Percentiles rank a stretch among this genome's conserved stretches.
phyloP scores from a whole-genome alignment of 2,797 vertebrate species.

The Mallotus villosus region DNA sequence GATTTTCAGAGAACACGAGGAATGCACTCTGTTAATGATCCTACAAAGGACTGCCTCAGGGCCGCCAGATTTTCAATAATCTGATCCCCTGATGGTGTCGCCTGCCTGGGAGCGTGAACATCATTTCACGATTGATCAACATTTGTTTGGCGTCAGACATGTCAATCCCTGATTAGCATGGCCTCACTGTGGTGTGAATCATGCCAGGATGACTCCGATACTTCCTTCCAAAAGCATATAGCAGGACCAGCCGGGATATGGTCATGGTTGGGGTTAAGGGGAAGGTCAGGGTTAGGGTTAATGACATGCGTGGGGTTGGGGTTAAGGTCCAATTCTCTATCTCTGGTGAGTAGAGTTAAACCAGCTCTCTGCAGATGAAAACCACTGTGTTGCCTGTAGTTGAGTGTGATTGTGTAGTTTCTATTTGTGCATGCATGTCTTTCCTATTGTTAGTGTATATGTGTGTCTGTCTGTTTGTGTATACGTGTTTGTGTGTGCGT shows the following conservation, averaged over 20 bases:
- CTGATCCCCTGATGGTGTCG: not conserved
- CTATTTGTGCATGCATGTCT: not conserved
- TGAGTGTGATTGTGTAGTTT: not conserved
- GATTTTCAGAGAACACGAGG: constrained; percentile 23
- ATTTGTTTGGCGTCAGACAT: not conserved
- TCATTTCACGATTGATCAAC: not conserved
- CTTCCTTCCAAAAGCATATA: not conserved
- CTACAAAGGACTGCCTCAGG: not conserved
- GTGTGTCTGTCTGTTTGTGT: not conserved
- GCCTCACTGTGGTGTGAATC: not conserved
- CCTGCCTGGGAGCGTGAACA: not conserved
- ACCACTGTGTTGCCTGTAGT: not conserved
- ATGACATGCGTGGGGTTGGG: not conserved
- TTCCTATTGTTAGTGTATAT: not conserved
- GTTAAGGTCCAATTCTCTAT: not conserved
- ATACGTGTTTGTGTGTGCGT: not conserved
- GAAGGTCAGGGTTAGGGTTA: not conserved
- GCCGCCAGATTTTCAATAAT: not conserved
- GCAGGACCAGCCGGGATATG: not conserved
- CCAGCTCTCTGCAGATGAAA: no score
- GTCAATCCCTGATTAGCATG: not conserved
- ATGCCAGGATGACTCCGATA: not conserved
- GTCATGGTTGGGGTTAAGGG: not conserved
- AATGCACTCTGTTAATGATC: constrained; percentile 6
- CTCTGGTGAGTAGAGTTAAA: not conserved